A percentile compares a stretch with the other conserved stretches of the same genome.
Conservation (phyloP, 1,140 invertebrate genomes). For the Orchesella cincta region DNA sequence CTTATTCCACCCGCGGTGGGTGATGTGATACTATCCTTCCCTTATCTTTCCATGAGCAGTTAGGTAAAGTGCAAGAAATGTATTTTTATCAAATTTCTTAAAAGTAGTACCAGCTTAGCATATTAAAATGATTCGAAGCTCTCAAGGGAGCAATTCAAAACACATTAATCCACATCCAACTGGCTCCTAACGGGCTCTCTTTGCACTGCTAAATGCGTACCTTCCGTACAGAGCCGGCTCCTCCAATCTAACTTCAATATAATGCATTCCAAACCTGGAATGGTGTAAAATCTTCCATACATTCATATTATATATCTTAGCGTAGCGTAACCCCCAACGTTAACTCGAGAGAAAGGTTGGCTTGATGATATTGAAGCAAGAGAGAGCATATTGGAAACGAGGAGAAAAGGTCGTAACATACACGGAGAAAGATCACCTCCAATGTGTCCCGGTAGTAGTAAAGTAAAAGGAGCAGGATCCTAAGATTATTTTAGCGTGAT, state of each 20-base stretch:
- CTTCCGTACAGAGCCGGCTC: too few relatives aligned
- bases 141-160: constrained; percentile 27
- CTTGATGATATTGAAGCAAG: background rate
- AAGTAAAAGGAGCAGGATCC: too few relatives aligned
- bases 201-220: too few relatives aligned
- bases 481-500: background rate
- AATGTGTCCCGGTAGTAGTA: background rate
- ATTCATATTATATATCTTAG: too few relatives aligned
- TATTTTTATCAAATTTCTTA: constrained; percentile 29
- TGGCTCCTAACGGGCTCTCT: constrained; percentile 16
- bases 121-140: constrained; percentile 27
- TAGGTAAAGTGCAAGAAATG: background rate
- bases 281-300: too few relatives aligned
- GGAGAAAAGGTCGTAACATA: constrained; percentile 1
- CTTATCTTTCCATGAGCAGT: background rate
- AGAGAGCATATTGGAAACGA: constrained; percentile 1
- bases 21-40: background rate
- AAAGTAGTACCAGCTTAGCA: constrained; percentile 25
- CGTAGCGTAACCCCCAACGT: too few relatives aligned
- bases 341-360: background rate
- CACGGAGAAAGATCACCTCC: background rate
- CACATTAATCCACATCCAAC: constrained; percentile 27
- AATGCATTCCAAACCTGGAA: too few relatives aligned
- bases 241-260: too few relatives aligned
- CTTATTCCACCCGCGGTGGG: background rate